Evolutionary conservation across 2,888 invertebrate species (phyloP).

Genomic region (Dioctria rufipes): DNA sequence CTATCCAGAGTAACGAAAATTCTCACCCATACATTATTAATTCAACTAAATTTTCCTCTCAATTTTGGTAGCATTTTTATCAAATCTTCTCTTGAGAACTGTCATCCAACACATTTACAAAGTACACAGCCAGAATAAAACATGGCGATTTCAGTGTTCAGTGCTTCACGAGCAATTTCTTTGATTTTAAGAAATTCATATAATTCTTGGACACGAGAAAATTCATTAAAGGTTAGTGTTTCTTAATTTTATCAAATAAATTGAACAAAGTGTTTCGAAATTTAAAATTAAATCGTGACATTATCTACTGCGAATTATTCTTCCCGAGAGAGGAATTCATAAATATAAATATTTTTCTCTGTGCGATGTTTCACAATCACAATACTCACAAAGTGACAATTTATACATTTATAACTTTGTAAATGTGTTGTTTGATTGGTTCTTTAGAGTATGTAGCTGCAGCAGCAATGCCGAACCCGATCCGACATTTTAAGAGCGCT

Average conservation of each 20-base stretch:
- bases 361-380: too few relatives aligned
- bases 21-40: constrained; percentile 37
- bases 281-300: too few relatives aligned
- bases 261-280: too few relatives aligned
- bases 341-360: too few relatives aligned
- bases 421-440: too few relatives aligned
- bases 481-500: not conserved
- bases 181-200: constrained; percentile 48
- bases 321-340: too few relatives aligned
- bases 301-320: too few relatives aligned
- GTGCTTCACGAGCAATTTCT: constrained; percentile 44
- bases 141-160: constrained; percentile 54
- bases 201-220: constrained; percentile 3
- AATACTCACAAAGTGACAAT: too few relatives aligned
- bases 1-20: not conserved
- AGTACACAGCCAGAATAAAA: constrained; percentile 18
- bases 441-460: too few relatives aligned
- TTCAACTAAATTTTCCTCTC: constrained; percentile 3
- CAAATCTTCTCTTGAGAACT: constrained; percentile 28
- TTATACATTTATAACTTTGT: not conserved
- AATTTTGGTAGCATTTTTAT: constrained; percentile 23
- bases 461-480: too few relatives aligned
- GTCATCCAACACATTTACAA: constrained; percentile 38
- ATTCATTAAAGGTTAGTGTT: constrained; percentile 49
- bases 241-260: not conserved